A percentile compares a stretch with the other conserved stretches of the same genome.
phyloP scores from a whole-genome alignment of 2,888 invertebrate genomes.

The Copidosoma aretas region DNA sequence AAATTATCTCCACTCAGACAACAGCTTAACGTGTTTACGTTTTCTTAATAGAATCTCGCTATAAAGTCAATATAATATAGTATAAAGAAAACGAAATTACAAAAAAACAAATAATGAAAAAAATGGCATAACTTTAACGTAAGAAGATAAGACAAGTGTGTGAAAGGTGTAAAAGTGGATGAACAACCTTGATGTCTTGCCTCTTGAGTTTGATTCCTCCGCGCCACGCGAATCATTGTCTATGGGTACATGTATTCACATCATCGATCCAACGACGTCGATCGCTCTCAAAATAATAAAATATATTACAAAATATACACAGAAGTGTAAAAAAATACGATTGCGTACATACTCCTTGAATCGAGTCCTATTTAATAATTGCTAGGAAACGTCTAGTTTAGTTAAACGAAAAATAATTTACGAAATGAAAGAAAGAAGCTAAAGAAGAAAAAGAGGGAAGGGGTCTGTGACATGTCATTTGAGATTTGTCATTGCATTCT shows the following conservation, averaged over 20 bases:
- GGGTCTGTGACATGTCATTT: constrained; percentile 21
- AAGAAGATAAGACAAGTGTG: constrained; percentile 3
- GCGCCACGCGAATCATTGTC: constrained; percentile 30
- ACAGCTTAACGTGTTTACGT: constrained; percentile 26
- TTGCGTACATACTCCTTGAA: constrained; percentile 36
- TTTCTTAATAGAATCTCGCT: constrained; percentile 35
- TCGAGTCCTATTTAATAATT: constrained; percentile 35
- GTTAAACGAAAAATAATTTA: constrained; percentile 27
- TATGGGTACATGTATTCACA: constrained; percentile 35
- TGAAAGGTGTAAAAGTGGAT: background rate
- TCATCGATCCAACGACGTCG: constrained; percentile 43
- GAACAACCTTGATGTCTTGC: constrained; percentile 28
- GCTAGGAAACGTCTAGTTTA: constrained; percentile 40
- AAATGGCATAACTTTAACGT: constrained; percentile 9
- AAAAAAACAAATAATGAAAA: constrained; percentile 16
- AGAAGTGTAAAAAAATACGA: constrained; percentile 21
- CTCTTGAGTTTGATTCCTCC: constrained; percentile 38
- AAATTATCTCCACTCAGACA: constrained; percentile 18
- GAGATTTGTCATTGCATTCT: constrained; percentile 29
- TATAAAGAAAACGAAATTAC: constrained; percentile 3
- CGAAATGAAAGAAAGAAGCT: constrained; percentile 15
- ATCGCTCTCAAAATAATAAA: constrained; percentile 39
- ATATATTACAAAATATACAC: background rate
- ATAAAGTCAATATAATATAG: constrained; percentile 34
- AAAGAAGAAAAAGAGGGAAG: constrained; percentile 20